These are phyloP conservation scores for Schrankia costaestrigalis DNA, from an alignment of 2,888 invertebrate genomes.

Conservation along the genomic window DNA sequence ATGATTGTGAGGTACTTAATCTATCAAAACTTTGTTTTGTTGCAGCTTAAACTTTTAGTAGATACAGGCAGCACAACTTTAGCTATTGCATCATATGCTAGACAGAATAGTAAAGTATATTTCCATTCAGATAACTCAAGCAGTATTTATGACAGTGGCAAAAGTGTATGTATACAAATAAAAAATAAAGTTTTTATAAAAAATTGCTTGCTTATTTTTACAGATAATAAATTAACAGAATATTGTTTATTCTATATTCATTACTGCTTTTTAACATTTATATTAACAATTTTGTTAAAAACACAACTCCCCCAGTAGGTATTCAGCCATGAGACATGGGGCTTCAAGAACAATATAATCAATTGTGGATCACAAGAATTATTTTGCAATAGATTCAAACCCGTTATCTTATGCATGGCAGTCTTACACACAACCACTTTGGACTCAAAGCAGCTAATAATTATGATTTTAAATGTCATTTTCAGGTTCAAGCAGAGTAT, in stretches of 20 bases:
- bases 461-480: not conserved
- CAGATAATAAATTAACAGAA: too few species aligned
- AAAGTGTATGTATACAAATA: slow-evolving; percentile 58
- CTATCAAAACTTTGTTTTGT: too few species aligned
- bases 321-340: too few species aligned
- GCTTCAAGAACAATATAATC: too few species aligned
- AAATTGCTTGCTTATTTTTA: not conserved
- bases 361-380: too few species aligned
- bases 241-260: too few species aligned
- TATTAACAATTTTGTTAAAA: too few species aligned
- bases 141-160: slow-evolving; percentile 54
- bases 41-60: slow-evolving; percentile 81
- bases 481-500: slow-evolving; percentile 72
- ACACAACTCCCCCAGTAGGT: too few species aligned
- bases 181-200: too few species aligned
- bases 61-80: slow-evolving; percentile 85
- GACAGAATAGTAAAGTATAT: slow-evolving; percentile 62
- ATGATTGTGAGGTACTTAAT: too few species aligned
- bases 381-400: too few species aligned
- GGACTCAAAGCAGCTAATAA: not conserved
- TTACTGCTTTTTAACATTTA: too few species aligned
- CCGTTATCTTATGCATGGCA: not conserved
- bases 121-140: slow-evolving; percentile 62
- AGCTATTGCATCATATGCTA: slow-evolving; percentile 79
- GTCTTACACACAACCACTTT: not conserved